Conservation (phyloP, 2,888 invertebrate species). For the Amphipoea lucens region DNA sequence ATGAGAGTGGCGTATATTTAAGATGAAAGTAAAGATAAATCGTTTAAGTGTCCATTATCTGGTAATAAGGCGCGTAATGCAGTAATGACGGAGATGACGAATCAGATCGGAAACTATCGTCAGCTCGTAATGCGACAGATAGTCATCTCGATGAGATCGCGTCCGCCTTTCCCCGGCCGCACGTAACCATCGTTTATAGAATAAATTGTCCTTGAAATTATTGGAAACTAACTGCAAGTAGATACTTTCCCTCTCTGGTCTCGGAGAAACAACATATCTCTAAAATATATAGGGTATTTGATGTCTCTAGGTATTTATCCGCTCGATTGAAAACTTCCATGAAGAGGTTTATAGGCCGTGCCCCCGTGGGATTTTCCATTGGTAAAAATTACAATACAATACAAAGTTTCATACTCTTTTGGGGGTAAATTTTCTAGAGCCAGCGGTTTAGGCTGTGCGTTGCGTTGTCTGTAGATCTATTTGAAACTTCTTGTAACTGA, state of each 20-base stretch:
- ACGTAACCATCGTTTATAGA: conserved; percentile 60
- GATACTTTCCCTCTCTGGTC: conserved; percentile 36
- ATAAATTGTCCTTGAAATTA: conserved; percentile 70
- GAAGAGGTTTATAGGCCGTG: background rate
- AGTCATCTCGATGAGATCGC: conserved; percentile 64
- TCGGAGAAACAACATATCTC: conserved; percentile 17
- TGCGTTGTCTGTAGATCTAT: background rate
- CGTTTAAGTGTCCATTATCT: conserved; percentile 56
- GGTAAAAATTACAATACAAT: background rate
- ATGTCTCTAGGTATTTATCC: background rate
- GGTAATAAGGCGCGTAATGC: conserved; percentile 62
- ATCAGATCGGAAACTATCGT: conserved; percentile 71
- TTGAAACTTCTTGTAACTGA: background rate
- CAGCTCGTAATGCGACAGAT: conserved; percentile 63
- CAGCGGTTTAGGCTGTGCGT: background rate
- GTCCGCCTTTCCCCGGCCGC: conserved; percentile 67
- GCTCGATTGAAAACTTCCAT: background rate
- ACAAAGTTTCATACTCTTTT: background rate
- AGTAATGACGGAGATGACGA: conserved; percentile 64
- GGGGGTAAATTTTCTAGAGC: background rate
- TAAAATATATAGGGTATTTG: conserved; percentile 9
- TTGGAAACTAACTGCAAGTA: conserved; percentile 52
- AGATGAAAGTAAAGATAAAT: conserved; percentile 61
- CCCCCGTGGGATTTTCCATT: background rate
- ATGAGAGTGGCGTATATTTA: conserved; percentile 10